phyloP scores from a whole-genome alignment of 2,888 invertebrate genomes.

The Melanotus villosus region DNA sequence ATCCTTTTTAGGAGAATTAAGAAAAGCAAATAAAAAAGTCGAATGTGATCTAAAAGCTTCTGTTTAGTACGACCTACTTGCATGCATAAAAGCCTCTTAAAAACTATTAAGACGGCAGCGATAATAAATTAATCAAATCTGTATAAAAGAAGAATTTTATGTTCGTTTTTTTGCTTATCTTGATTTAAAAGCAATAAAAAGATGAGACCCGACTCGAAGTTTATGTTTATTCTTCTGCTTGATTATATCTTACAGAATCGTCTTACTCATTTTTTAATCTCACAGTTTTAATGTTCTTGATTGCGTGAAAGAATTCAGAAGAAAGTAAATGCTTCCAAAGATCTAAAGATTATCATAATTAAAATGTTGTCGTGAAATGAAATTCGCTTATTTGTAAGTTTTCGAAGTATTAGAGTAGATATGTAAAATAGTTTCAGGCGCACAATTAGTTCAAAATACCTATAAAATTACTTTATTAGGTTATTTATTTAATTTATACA shows the following conservation, averaged over 20 bases:
- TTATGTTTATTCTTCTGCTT: conserved; percentile 4
- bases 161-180: conserved; percentile 18
- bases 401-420: no score
- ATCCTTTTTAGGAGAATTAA: not conserved
- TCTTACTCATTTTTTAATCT: not conserved
- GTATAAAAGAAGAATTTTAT: conserved; percentile 8
- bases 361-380: not conserved
- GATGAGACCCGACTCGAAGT: conserved; percentile 2
- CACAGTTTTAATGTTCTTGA: conserved; percentile 7
- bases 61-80: conserved; percentile 12
- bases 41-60: conserved; percentile 13
- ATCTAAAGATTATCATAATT: conserved; percentile 4
- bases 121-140: conserved; percentile 20
- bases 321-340: conserved; percentile 3
- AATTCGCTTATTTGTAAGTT: no score
- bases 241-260: conserved; percentile 7
- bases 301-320: not conserved
- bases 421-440: no score
- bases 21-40: not conserved
- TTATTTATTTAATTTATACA: no score
- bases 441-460: no score
- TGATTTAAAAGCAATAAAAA: conserved; percentile 19
- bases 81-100: conserved; percentile 10
- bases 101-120: conserved; percentile 5
- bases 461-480: no score